Conservation (phyloP, 2,113 vertebrate genomes). For the Corythornis madagascariensis region DNA sequence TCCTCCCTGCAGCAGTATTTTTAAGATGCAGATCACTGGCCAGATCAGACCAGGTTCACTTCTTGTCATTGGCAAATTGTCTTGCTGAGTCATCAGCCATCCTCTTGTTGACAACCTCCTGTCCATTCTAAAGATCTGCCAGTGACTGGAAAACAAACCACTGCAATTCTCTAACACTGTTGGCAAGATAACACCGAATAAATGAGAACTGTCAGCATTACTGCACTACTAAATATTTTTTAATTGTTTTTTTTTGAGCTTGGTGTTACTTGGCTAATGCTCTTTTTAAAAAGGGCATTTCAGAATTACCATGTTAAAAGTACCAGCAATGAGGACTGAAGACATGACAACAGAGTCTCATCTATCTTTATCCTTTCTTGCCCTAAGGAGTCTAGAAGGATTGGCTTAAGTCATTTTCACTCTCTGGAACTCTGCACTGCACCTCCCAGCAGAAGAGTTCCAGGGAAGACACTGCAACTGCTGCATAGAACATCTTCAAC, state of each 20-base stretch:
- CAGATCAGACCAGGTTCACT: not conserved
- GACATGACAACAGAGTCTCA: not conserved
- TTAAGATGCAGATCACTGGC: not conserved
- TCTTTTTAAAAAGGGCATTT: not conserved
- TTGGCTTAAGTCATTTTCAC: not conserved
- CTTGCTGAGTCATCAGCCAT: not conserved
- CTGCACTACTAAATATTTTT: not conserved
- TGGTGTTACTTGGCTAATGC: not conserved
- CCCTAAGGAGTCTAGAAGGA: not conserved
- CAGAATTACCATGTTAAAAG: not conserved
- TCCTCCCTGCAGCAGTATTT: not conserved
- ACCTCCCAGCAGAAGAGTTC: not conserved
- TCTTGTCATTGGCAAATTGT: not conserved
- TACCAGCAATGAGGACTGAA: not conserved
- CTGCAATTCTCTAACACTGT: not conserved
- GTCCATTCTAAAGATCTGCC: not conserved
- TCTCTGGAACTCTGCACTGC: not conserved
- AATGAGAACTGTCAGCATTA: not conserved
- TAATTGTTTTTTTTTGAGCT: not conserved
- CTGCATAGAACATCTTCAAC: fast-evolving
- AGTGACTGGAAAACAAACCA: not conserved
- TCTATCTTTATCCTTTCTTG: not conserved
- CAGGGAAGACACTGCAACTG: not conserved
- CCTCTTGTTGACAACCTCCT: not conserved
- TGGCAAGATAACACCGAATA: not conserved